Percentiles rank a stretch among this genome's conserved stretches.
phyloP scores from a whole-genome alignment of 2,888 invertebrate genomes.

The Yponomeuta evonymella region DNA sequence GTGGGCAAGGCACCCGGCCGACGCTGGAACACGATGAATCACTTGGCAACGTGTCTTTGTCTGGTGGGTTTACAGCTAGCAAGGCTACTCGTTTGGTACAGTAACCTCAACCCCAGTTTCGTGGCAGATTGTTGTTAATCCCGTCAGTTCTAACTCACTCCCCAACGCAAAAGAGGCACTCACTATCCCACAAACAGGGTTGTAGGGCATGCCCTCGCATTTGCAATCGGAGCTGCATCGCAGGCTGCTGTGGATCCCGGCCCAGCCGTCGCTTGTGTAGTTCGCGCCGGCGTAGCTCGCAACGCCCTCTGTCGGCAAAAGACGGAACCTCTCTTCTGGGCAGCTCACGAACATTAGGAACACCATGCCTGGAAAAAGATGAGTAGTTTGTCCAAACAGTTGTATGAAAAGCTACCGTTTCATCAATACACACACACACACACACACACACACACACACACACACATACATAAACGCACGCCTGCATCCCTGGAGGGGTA shows the following conservation, averaged over 20 bases:
- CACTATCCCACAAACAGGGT: conserved; percentile 87
- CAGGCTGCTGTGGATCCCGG: conserved; percentile 30
- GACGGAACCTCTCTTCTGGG: conserved; percentile 88
- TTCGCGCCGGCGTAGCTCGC: not conserved
- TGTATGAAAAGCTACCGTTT: too few species aligned
- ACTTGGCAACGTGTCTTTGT: too few species aligned
- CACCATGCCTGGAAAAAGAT: conserved; percentile 80
- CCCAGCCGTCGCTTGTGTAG: not conserved
- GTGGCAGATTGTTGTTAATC: too few species aligned
- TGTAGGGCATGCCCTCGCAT: conserved; percentile 86
- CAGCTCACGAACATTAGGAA: conserved; percentile 93
- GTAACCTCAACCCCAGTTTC: too few species aligned
- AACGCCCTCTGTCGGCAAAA: conserved; percentile 59
- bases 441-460: too few species aligned
- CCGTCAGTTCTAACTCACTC: not conserved
- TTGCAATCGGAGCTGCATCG: conserved; percentile 81
- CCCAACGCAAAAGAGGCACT: not conserved
- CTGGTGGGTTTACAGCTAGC: too few species aligned
- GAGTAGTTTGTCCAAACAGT: not conserved
- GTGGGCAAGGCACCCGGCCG: too few species aligned
- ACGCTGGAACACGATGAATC: too few species aligned
- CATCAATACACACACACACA: too few species aligned
- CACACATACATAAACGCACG: too few species aligned
- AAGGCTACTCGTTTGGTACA: too few species aligned
- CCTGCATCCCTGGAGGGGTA: too few species aligned